Percentiles rank a stretch among this genome's conserved stretches.
Evolutionary conservation across 2,888 invertebrate genomes (phyloP).

Genomic region (Scaptomyza polygonia): DNA sequence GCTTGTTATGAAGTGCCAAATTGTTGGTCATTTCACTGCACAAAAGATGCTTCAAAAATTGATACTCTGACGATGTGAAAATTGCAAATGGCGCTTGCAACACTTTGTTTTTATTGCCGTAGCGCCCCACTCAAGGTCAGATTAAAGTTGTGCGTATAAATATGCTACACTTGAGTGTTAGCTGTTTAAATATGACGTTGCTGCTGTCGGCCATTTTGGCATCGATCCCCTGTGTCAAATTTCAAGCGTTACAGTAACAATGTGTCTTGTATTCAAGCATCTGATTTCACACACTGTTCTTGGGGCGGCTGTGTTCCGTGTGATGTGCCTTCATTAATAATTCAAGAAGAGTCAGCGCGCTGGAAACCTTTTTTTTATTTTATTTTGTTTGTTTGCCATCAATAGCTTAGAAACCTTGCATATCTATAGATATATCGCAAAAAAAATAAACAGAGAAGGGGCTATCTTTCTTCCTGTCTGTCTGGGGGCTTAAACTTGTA

Average conservation of each 20-base stretch:
- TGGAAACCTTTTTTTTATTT: slow-evolving; percentile 47
- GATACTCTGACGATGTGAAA: slow-evolving; percentile 16
- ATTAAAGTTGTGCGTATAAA: slow-evolving; percentile 43
- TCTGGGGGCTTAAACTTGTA: slow-evolving; percentile 8
- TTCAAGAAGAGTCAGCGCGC: slow-evolving; percentile 60
- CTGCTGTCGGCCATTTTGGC: slow-evolving; percentile 32
- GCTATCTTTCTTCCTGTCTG: neutral
- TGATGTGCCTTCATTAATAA: slow-evolving; percentile 70
- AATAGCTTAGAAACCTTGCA: slow-evolving; percentile 38
- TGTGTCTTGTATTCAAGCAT: slow-evolving; percentile 31
- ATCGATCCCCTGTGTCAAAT: slow-evolving; percentile 54
- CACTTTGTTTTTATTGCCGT: slow-evolving; percentile 4
- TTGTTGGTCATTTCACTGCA: slow-evolving; percentile 51
- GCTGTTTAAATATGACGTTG: slow-evolving; percentile 15
- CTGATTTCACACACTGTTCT: slow-evolving; percentile 59
- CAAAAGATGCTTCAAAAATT: slow-evolving; percentile 30
- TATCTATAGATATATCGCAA: slow-evolving; percentile 20
- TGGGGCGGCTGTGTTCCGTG: slow-evolving; percentile 15
- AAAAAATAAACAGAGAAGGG: neutral
- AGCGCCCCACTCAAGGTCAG: slow-evolving; percentile 42
- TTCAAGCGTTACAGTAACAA: slow-evolving; percentile 45
- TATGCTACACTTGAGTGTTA: slow-evolving; percentile 26
- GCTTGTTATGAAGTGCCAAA: slow-evolving; percentile 61
- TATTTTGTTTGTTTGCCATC: slow-evolving; percentile 26
- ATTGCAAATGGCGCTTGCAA: slow-evolving; percentile 34